These are phyloP conservation scores for Steatornis caripensis DNA, from an alignment of 2,113 vertebrate species.

Conservation along the genomic window DNA sequence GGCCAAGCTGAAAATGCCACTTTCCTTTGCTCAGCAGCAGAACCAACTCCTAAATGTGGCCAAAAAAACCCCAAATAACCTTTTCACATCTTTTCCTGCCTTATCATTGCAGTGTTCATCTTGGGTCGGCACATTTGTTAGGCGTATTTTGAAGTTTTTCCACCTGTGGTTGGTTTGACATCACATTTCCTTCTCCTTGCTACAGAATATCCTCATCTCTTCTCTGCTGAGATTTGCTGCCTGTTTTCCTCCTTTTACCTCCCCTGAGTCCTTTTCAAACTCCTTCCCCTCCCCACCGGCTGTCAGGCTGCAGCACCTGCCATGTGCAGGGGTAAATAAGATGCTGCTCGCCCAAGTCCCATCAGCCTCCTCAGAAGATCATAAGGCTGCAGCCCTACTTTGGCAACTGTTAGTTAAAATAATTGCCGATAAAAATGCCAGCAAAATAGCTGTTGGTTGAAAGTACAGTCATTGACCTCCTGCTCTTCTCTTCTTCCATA, in stretches of 20 bases:
- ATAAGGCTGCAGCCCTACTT: not conserved
- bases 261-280: not conserved
- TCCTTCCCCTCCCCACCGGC: not conserved
- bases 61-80: not conserved
- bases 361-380: not conserved
- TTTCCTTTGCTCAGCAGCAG: not conserved
- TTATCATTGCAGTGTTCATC: not conserved
- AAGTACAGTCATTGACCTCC: slow-evolving; percentile 34
- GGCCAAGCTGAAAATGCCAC: not conserved
- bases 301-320: not conserved
- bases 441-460: not conserved
- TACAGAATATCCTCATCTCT: not conserved
- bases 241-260: not conserved
- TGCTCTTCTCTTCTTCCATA: not conserved
- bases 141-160: not conserved
- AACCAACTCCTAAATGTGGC: not conserved
- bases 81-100: not conserved
- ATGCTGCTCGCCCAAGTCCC: not conserved
- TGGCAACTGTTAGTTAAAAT: not conserved
- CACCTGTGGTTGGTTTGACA: not conserved
- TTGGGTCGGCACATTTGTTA: not conserved
- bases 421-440: not conserved
- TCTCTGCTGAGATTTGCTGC: not conserved
- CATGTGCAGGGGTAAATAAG: not conserved
- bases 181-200: not conserved